Base-by-base conservation (phyloP, 2,113 vertebrate genomes). In the Psilopogon haemacephalus region DNA sequence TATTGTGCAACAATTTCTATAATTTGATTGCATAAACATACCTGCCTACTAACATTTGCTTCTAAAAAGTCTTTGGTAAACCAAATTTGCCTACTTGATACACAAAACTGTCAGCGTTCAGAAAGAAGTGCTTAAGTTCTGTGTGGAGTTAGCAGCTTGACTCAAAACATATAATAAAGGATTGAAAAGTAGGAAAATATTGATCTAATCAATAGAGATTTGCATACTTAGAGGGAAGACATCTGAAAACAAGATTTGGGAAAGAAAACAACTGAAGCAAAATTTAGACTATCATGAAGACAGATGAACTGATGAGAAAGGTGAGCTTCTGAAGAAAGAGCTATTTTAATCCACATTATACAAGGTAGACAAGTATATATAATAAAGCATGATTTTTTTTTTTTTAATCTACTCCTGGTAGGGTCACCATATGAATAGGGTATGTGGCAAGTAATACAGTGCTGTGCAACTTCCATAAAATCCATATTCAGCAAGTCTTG, bases 391-490 rank as follows among this genome's bases (percentile, higher is more conserved):
- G 20, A 75, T 50, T 48, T 15, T 27, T 27, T 54, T 5, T 54
- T 54, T 54, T 54, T 54, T 14, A 15, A 44, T 69, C 58, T 14
- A 62, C n/a, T 71, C 17, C 48, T 76, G 60, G 16, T 77, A 73
- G 79, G 55, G 48, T 92, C 78, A 73, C 30, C 68, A 73, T 77
- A 50, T 60, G 76, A 94, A 78, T 68, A 91, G 94, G 78, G 74
- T 91, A 80, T 20, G 35, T 76, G 73, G 17, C 24, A 93, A 90
- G 40, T 77, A 33, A 37, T 84, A 30, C 5, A 59, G 40, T 94
- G 84, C 89, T 97, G 85, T 95, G 85, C 54, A 46, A 87, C 88
- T 97, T 96, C 75, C 89, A 89, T 93, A 93, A 97, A 97, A 93
- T 90, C 77, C 93, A 94, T 93, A 97, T 93, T 97, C 96, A 97